Conservation (phyloP, 2,888 invertebrate species). For the Tubiluchus corallicola region DNA sequence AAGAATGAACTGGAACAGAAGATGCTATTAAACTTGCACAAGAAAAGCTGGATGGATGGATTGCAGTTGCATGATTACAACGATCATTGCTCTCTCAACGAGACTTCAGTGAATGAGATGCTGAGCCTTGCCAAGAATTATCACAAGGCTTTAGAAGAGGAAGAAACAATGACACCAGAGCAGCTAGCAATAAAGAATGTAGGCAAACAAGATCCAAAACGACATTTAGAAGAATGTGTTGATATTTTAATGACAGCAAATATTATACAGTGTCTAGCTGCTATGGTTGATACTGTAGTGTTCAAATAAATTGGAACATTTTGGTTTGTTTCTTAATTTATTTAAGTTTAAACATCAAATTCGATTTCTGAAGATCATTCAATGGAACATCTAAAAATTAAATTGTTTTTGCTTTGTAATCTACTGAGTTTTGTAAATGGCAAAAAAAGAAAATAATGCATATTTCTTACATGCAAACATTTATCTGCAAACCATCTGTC, state of each 20-base stretch:
- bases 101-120: conserved; percentile 86
- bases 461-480: too few species aligned
- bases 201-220: conserved; percentile 85
- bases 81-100: conserved; percentile 80
- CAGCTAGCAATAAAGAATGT: conserved; percentile 98
- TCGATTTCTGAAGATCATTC: too few species aligned
- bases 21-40: conserved; percentile 94
- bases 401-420: too few species aligned
- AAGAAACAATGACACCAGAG: conserved; percentile 98
- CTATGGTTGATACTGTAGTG: conserved; percentile 81
- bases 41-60: conserved; percentile 97
- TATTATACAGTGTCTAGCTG: conserved; percentile 91
- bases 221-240: conserved; percentile 96
- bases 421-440: too few species aligned
- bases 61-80: conserved; percentile 70
- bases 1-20: conserved; percentile 98
- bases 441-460: too few species aligned
- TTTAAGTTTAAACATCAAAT: too few species aligned
- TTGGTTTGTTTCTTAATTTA: too few species aligned
- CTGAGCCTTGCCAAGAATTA: conserved; percentile 91
- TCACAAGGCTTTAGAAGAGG: conserved; percentile 92
- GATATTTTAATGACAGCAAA: conserved; percentile 90
- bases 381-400: too few species aligned
- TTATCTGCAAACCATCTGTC: too few species aligned
- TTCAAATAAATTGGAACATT: conserved; percentile 63